phyloP scores from a whole-genome alignment of 2,797 vertebrate genomes.

The Pseudomugil gertrudae region DNA sequence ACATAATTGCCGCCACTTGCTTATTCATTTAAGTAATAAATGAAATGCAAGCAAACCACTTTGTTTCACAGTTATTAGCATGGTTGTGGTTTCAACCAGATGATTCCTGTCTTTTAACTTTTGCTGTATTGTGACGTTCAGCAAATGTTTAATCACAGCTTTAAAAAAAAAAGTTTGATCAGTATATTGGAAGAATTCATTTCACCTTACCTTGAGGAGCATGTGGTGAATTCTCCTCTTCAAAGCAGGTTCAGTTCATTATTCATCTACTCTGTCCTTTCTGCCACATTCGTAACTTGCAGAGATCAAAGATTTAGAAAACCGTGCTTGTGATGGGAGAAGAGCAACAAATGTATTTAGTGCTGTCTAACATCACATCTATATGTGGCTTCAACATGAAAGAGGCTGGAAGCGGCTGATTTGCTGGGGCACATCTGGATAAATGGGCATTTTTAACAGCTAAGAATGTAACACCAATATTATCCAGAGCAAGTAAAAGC shows the following conservation, averaged over 20 bases:
- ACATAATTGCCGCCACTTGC: too few species aligned
- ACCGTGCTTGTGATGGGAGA: neutral
- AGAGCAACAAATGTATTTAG: conserved; percentile 16
- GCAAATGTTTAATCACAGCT: neutral
- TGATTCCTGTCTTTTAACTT: too few species aligned
- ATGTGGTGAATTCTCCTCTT: conserved; percentile 3
- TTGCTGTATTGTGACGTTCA: too few species aligned
- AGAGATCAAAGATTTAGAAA: conserved; percentile 38
- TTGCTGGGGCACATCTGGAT: neutral
- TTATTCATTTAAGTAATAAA: too few species aligned
- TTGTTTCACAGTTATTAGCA: too few species aligned
- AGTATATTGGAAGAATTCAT: neutral
- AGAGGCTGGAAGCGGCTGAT: neutral
- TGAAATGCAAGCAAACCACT: too few species aligned
- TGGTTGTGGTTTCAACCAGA: too few species aligned
- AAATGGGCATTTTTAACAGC: neutral
- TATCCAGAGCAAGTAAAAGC: neutral
- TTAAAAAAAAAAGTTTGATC: neutral
- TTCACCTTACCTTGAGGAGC: neutral
- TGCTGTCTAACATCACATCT: conserved; percentile 26
- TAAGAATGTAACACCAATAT: neutral
- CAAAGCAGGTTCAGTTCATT: conserved; percentile 45
- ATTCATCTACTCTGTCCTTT: conserved; percentile 50
- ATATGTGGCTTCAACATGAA: neutral
- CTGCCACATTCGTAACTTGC: conserved; percentile 9